Conservation (phyloP, 2,888 invertebrate genomes). For the Melolontha melolontha region DNA sequence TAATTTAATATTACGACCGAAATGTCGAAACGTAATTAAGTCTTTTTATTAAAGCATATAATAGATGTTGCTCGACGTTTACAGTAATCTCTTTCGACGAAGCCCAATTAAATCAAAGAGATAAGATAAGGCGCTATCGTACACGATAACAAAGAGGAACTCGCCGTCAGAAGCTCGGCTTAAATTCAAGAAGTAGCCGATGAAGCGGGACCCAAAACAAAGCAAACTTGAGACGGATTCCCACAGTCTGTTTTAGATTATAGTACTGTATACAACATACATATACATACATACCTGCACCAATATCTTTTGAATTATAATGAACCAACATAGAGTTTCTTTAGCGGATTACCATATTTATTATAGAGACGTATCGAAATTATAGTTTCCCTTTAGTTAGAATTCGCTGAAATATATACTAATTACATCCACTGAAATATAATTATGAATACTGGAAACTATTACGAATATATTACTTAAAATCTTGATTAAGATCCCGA, state of each 20-base stretch:
- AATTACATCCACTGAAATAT: neutral
- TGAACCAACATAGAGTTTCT: constrained; percentile 28
- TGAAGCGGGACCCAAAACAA: constrained; percentile 29
- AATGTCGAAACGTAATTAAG: constrained; percentile 36
- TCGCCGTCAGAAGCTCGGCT: constrained; percentile 15
- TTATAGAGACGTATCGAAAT: constrained; percentile 7
- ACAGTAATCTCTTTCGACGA: constrained; percentile 32
- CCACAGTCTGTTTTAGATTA: constrained; percentile 32
- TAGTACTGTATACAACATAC: constrained; percentile 9
- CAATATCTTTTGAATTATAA: constrained; percentile 18
- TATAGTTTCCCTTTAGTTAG: neutral
- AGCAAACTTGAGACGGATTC: constrained; percentile 23
- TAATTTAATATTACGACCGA: constrained; percentile 36
- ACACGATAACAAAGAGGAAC: constrained; percentile 37
- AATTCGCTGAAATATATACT: neutral
- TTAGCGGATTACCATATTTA: constrained; percentile 29
- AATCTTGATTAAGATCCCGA: too few relatives aligned
- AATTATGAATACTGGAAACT: too few relatives aligned
- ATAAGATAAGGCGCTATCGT: constrained; percentile 40
- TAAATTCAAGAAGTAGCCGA: constrained; percentile 24
- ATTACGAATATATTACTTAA: too few relatives aligned
- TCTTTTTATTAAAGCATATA: constrained; percentile 34
- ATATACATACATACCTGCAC: neutral
- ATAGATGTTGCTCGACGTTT: constrained; percentile 38
- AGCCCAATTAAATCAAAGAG: constrained; percentile 41